Percentiles rank a stretch among this genome's conserved stretches.
Evolutionary conservation across 2,113 vertebrate genomes (phyloP).

Genomic region (Acrocephalus arundinaceus): DNA sequence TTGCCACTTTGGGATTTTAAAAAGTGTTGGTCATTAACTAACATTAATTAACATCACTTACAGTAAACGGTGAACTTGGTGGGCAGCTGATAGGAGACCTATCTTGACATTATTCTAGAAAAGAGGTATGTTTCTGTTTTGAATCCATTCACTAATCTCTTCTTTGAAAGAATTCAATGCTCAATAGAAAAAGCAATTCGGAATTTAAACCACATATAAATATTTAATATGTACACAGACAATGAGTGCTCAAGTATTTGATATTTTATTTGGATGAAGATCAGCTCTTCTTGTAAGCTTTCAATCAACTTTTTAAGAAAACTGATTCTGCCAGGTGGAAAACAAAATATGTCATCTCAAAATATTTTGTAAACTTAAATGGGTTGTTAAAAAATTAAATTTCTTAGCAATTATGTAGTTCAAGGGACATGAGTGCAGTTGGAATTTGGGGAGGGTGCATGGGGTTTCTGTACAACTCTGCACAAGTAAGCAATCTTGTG

Average conservation of each 20-base stretch:
- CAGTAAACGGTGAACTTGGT: conserved; percentile 26
- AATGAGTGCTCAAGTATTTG: background rate
- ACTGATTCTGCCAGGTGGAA: background rate
- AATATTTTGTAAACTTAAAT: background rate
- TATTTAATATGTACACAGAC: background rate
- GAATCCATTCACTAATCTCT: background rate
- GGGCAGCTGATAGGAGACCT: background rate
- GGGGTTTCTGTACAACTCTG: background rate
- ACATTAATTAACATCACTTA: background rate
- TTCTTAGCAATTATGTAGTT: background rate
- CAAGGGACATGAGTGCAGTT: background rate
- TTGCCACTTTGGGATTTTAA: background rate
- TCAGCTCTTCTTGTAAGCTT: background rate
- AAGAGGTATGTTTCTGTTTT: background rate
- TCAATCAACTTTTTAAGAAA: background rate
- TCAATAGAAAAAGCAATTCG: background rate
- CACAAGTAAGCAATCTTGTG: background rate
- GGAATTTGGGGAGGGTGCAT: background rate
- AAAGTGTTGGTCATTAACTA: conserved; percentile 4
- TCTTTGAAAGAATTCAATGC: background rate
- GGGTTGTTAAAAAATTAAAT: background rate
- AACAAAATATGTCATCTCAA: background rate
- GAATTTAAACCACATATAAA: background rate
- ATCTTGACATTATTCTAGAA: conserved; percentile 15
- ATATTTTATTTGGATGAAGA: background rate